A percentile compares a stretch with the other conserved stretches of the same genome.
phyloP scores from a whole-genome alignment of 2,888 invertebrate species.

The Amphipoea lucens region DNA sequence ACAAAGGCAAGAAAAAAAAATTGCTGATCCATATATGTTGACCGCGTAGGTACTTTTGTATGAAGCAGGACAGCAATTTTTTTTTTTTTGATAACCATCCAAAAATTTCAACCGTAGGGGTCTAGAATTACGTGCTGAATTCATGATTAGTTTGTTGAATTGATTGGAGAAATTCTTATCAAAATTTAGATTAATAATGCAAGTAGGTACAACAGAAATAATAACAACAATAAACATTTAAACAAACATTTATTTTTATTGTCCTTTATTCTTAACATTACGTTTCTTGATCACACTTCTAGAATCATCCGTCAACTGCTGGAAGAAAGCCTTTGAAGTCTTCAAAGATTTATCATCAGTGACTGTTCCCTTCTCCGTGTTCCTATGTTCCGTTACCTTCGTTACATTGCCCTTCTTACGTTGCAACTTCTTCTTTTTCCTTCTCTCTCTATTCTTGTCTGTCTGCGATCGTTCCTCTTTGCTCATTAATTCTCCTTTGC shows the following conservation, averaged over 20 bases:
- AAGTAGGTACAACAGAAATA: conserved; percentile 6
- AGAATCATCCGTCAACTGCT: conserved; percentile 94
- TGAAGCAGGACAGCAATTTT: too few relatives aligned
- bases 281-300: conserved; percentile 83
- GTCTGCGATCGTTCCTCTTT: conserved; percentile 95
- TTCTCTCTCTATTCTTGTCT: conserved; percentile 96
- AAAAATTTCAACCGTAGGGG: too few relatives aligned
- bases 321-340: conserved; percentile 95
- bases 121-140: too few relatives aligned
- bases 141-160: too few relatives aligned
- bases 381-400: conserved; percentile 88
- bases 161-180: too few relatives aligned
- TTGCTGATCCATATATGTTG: too few relatives aligned
- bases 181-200: too few relatives aligned
- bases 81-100: too few relatives aligned
- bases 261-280: conserved; percentile 81
- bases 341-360: conserved; percentile 90
- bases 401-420: conserved; percentile 84
- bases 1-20: too few relatives aligned
- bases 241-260: conserved; percentile 66
- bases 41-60: too few relatives aligned
- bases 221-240: conserved; percentile 41
- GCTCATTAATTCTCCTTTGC: conserved; percentile 90
- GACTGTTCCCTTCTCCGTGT: conserved; percentile 90
- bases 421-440: conserved; percentile 96